Conservation (phyloP, 2,113 vertebrate species). For the Pachycephala philippinensis region DNA sequence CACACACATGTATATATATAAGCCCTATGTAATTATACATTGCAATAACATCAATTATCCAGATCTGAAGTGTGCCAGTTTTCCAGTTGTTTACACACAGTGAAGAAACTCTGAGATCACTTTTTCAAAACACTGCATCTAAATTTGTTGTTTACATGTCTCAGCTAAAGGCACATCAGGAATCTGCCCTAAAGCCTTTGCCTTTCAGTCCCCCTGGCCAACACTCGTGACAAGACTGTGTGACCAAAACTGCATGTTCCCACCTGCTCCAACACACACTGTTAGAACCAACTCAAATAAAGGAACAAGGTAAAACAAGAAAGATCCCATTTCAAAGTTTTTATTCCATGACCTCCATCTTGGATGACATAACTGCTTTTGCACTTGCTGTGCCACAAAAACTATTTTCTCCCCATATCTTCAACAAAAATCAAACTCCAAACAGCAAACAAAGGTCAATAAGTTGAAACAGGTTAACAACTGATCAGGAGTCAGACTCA, state of each 20-base stretch:
- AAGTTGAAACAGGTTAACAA: not conserved
- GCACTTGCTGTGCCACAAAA: not conserved
- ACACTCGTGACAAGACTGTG: not conserved
- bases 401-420: not conserved
- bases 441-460: not conserved
- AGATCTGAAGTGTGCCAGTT: not conserved
- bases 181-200: not conserved
- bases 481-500: not conserved
- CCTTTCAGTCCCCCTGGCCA: not conserved
- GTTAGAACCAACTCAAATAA: not conserved
- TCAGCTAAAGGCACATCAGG: not conserved
- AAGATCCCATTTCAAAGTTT: not conserved
- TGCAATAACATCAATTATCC: not conserved
- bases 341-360: not conserved
- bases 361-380: not conserved
- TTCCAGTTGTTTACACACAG: not conserved
- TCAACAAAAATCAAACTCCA: slow-evolving; percentile 16
- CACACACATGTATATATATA: rapidly evolving
- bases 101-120: not conserved
- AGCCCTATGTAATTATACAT: not conserved
- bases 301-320: not conserved
- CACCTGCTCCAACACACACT: not conserved
- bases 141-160: not conserved
- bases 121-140: not conserved
- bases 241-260: not conserved